Evolutionary conservation across 1,140 invertebrate genomes (phyloP), one percentile per base, ranked within the genome.

Genomic region (Bombyx mandarina): DNA sequence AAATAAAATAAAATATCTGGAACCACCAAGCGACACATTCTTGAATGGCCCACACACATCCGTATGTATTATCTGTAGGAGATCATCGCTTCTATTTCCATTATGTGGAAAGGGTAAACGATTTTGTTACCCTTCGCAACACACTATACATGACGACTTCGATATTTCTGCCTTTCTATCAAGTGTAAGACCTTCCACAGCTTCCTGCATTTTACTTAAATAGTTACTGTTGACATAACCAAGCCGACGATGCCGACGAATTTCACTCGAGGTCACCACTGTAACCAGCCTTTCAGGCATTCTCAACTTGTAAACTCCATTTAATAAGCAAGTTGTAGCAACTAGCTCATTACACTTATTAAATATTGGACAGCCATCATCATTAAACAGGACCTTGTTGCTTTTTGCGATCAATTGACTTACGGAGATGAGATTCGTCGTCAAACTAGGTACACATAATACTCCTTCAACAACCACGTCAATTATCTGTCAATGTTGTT

Each of bases 31-130:
- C 6, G 49, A 52, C 12, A 43, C 26, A 52, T 57, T 10, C 49
- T 58, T 52, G 51, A 58, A 53, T 6, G 51, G 57, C 8, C 57
- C 57, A 54, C 57, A 58, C 7, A 58, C 54, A 26, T 58, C 57
- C 46, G 49, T 58, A 9, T 58, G 57, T 2, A 58, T 45, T 43
- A 58, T 45, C 18, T 53, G 43, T 45, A 58, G 45, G 47, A 58
- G 7, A 7, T 54, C 51, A 48, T 7, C 48, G 45, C 57, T 47
- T 58, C 51, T 58, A 10, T 43, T 22, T 44, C 57, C 22, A 10
- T 45, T 10, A 58, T 52, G 35, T 18, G 51, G 7, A 43, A 58
- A 54, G 6, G 52, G 57, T 47, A 58, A 54, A 9, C 56, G 12
- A 42, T 44, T 35, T 10, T 57, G 56, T 45, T 57, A 52, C 18